Conservation (phyloP, 2,888 invertebrate species). For the Sinodicranocentrus sp. region DNA sequence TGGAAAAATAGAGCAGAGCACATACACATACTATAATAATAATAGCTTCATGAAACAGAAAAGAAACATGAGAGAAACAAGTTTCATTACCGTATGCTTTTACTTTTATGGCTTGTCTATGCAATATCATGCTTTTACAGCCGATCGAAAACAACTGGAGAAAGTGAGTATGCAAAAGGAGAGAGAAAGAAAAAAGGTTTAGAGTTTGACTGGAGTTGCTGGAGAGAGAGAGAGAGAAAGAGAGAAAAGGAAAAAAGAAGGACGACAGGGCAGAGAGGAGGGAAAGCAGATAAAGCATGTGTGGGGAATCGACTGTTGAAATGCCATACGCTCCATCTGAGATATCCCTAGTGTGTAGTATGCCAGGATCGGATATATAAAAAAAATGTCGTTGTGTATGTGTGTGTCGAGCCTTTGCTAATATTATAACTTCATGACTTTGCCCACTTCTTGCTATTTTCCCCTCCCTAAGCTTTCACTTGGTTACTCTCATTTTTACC, state of each 20-base stretch:
- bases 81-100: conserved; percentile 68
- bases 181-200: conserved; percentile 27
- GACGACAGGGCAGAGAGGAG: conserved; percentile 31
- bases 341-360: conserved; percentile 57
- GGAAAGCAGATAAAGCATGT: conserved; percentile 44
- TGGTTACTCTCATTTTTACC: background rate
- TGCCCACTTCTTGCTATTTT: background rate
- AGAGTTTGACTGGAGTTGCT: conserved; percentile 12
- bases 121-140: conserved; percentile 66
- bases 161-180: conserved; percentile 42
- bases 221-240: conserved; percentile 4
- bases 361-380: background rate
- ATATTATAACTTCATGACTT: conserved; percentile 25
- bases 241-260: conserved; percentile 18
- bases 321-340: conserved; percentile 63
- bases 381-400: background rate
- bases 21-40: conserved; percentile 5
- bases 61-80: conserved; percentile 57
- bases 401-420: background rate
- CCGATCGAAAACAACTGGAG: conserved; percentile 55
- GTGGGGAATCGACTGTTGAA: conserved; percentile 66
- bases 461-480: conserved; percentile 15
- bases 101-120: conserved; percentile 67
- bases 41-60: conserved; percentile 45
- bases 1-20: too few species aligned